These are phyloP conservation scores for Ceratosolen solmsi DNA, from an alignment of 1,140 invertebrate genomes.

Conservation along the genomic window DNA sequence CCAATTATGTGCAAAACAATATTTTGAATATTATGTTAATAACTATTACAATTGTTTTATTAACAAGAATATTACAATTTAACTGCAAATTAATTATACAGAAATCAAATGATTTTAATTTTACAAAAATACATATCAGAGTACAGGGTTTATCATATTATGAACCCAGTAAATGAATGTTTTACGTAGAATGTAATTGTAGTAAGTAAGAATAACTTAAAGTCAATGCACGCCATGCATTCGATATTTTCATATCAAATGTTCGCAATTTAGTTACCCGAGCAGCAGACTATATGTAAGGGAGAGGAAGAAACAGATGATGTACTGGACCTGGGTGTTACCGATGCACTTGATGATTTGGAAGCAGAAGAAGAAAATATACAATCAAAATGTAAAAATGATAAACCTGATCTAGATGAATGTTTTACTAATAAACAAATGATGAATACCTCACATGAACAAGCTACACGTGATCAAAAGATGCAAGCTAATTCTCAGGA, in stretches of 20 bases:
- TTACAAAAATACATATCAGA: slow-evolving; percentile 6
- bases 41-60: no score
- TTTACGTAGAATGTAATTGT: slow-evolving; percentile 39
- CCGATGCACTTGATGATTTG: slow-evolving; percentile 71
- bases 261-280: slow-evolving; percentile 72
- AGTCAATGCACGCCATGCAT: slow-evolving; percentile 35
- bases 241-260: slow-evolving; percentile 64
- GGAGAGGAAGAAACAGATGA: slow-evolving; percentile 73
- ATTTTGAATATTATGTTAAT: no score
- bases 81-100: neutral
- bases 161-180: slow-evolving; percentile 36
- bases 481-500: slow-evolving; percentile 16
- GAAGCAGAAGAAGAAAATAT: slow-evolving; percentile 71
- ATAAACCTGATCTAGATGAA: slow-evolving; percentile 38
- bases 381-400: slow-evolving; percentile 55
- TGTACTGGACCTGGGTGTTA: slow-evolving; percentile 71
- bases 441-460: slow-evolving; percentile 30
- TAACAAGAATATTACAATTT: neutral
- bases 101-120: slow-evolving; percentile 24
- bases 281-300: slow-evolving; percentile 73
- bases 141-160: slow-evolving; percentile 32
- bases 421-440: slow-evolving; percentile 54
- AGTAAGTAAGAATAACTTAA: slow-evolving; percentile 45
- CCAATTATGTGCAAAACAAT: no score
- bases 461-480: slow-evolving; percentile 46